phyloP scores from a whole-genome alignment of 2,113 vertebrate genomes.

The Nibea coibor region DNA sequence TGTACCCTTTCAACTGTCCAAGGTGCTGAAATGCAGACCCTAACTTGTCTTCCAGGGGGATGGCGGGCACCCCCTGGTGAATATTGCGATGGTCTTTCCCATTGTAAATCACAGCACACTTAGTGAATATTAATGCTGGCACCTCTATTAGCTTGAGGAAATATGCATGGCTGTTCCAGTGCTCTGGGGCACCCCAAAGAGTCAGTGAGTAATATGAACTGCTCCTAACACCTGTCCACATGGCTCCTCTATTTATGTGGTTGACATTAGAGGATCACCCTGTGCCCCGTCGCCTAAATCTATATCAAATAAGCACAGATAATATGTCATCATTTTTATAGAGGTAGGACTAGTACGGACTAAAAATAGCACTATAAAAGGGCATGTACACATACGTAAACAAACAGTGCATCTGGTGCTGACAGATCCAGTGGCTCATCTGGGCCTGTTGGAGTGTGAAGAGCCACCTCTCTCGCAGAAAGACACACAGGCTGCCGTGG shows the following conservation, averaged over 20 bases:
- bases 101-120: slow-evolving; percentile 65
- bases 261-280: slow-evolving; percentile 40
- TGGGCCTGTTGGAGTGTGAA: slow-evolving; percentile 68
- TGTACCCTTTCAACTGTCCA: slow-evolving; percentile 51
- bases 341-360: not conserved
- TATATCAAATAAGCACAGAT: slow-evolving; percentile 30
- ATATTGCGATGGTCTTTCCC: slow-evolving; percentile 48
- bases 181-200: slow-evolving; percentile 63
- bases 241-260: slow-evolving; percentile 56
- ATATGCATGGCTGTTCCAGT: slow-evolving; percentile 68
- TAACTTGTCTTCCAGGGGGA: slow-evolving; percentile 27
- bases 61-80: slow-evolving; percentile 31
- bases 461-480: slow-evolving; percentile 47
- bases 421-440: slow-evolving; percentile 72
- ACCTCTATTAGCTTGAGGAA: slow-evolving; percentile 70
- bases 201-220: slow-evolving; percentile 69
- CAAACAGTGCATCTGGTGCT: slow-evolving; percentile 66
- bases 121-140: slow-evolving; percentile 72
- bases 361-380: slow-evolving; percentile 37
- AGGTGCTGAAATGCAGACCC: slow-evolving; percentile 33
- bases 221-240: slow-evolving; percentile 69
- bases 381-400: slow-evolving; percentile 6
- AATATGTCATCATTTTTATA: slow-evolving; percentile 23
- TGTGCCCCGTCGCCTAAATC: slow-evolving; percentile 24
- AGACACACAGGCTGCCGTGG: slow-evolving; percentile 64